Base-by-base conservation (phyloP, 2,797 vertebrate genomes). In the Caiman crocodilus region DNA sequence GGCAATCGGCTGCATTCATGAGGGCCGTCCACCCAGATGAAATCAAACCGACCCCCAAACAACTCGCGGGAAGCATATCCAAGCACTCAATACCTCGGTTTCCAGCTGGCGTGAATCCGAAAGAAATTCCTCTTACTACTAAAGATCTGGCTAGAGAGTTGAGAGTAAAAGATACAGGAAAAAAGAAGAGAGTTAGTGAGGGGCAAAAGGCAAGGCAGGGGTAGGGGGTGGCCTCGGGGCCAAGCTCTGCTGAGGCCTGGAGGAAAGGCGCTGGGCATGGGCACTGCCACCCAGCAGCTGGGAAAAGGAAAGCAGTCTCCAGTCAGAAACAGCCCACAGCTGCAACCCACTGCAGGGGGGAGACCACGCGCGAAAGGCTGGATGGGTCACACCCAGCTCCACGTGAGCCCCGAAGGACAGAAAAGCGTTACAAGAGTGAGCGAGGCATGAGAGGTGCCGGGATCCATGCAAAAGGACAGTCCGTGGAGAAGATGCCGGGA, bases 41-140 rank as follows among this genome's bases (percentile, higher is more conserved):
- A 56, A 80, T 16, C 26, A 15, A 14, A 92, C 93, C 93, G 76
- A 78, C 89, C 95, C 94, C 21, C 16, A 96, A 96, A 76, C 86
- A 84, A 87, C 42, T 50, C 42, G 2, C 11, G 42, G 85, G 94
- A 94, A 90, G 95, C 93, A 86, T 84, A 93, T 94, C 73, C 90
- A 93, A 94, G 94, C 89, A 65, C 83, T 96, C 97, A 98, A 98
- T 99, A 99, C 99, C 99, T 99, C 99, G 98, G 97, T 98, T 99
- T 99, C 99, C 99, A 99, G 95, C 98, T 98, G 98, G 98, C 98
- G 97, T 99, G 99, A 97, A 99, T 99, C 98, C 98, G 98, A 99
- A 99, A 99, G 99, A 99, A 98, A 99, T 98, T 98, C 98, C 99
- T 98, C 98, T 99, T 99, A 99, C 98, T 99, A 98, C 98, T 99